Percentiles rank a stretch among this genome's conserved stretches.
phyloP scores from a whole-genome alignment of 2,797 vertebrate genomes.

The Sphenopsis melanotis region DNA sequence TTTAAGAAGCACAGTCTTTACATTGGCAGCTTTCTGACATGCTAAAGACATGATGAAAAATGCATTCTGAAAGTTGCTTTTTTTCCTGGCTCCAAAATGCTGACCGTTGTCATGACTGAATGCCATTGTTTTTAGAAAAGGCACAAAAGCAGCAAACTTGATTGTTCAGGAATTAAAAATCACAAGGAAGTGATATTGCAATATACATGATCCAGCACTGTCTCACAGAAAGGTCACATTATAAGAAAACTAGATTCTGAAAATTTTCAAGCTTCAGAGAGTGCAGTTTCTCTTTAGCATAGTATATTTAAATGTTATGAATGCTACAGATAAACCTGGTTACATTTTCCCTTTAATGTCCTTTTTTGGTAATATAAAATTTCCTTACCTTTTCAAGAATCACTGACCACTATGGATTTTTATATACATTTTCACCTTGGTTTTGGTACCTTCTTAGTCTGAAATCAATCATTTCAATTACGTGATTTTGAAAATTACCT shows the following conservation, averaged over 20 bases:
- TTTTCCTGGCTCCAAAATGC: constrained; percentile 33
- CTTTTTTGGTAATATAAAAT: constrained; percentile 37
- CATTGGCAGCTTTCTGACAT: not conserved
- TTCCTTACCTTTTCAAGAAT: constrained; percentile 9
- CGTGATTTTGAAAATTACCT: constrained; percentile 42
- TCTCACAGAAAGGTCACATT: constrained; percentile 48
- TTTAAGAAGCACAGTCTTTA: not conserved
- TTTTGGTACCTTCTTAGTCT: constrained; percentile 59
- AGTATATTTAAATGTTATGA: constrained; percentile 19
- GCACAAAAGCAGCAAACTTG: constrained; percentile 74
- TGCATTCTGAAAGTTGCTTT: not conserved
- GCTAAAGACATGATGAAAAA: not conserved
- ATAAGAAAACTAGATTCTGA: constrained; percentile 42
- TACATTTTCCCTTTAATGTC: constrained; percentile 54
- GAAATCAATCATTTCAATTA: constrained; percentile 49
- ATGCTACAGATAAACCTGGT: constrained; percentile 54
- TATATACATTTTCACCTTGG: constrained; percentile 33
- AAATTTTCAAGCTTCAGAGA: constrained; percentile 55
- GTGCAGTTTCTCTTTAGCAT: constrained; percentile 35
- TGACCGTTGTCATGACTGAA: constrained; percentile 70
- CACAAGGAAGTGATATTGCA: constrained; percentile 56
- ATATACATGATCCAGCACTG: constrained; percentile 52
- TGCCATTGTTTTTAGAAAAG: constrained; percentile 57
- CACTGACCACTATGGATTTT: constrained; percentile 18
- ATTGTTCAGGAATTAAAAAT: constrained; percentile 54